phyloP scores from a whole-genome alignment of 2,888 invertebrate species.

The Aspidiotus destructor region DNA sequence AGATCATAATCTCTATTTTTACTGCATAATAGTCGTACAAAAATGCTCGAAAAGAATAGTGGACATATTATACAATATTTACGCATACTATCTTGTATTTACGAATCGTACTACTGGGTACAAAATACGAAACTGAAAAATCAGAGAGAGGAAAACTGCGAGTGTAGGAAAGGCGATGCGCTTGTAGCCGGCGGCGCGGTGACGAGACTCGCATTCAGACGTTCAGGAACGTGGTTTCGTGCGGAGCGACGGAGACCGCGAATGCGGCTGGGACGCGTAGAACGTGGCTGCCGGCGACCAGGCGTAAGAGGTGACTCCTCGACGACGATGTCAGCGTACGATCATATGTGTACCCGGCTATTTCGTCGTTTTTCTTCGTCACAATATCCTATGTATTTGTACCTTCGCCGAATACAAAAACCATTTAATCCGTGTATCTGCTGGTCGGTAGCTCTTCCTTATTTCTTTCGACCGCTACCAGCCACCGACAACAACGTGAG shows the following conservation, averaged over 20 bases:
- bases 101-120: too few species aligned
- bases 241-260: slow-evolving; percentile 11
- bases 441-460: slow-evolving; percentile 18
- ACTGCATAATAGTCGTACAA: background rate
- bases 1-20: background rate
- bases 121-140: too few species aligned
- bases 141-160: too few species aligned
- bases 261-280: slow-evolving; percentile 24
- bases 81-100: too few species aligned
- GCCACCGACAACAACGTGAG: background rate
- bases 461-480: slow-evolving; percentile 12
- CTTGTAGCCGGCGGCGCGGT: slow-evolving; percentile 24
- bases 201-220: slow-evolving; percentile 30
- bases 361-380: too few species aligned
- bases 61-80: too few species aligned
- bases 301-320: slow-evolving; percentile 23
- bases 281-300: slow-evolving; percentile 27
- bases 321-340: too few species aligned
- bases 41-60: background rate
- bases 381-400: background rate
- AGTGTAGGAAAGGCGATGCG: slow-evolving; percentile 7
- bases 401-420: slow-evolving; percentile 26
- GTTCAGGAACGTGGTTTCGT: slow-evolving; percentile 30
- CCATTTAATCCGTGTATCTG: slow-evolving; percentile 12
- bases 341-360: too few species aligned